These are phyloP conservation scores for Pollachius pollachius DNA, from an alignment of 2,113 vertebrate species.

Conservation along the genomic window DNA sequence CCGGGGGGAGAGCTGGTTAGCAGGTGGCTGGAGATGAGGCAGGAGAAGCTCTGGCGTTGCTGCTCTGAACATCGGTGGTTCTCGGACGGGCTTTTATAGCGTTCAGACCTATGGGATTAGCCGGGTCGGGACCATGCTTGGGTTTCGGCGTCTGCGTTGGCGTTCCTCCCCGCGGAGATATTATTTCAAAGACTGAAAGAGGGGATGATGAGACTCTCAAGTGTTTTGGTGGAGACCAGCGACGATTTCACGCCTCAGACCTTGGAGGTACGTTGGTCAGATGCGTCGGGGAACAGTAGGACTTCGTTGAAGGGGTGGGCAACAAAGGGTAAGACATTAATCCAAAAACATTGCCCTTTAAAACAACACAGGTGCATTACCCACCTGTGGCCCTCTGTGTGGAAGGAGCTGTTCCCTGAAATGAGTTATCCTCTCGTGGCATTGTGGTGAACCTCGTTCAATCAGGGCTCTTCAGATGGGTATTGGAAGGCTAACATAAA, in stretches of 20 bases:
- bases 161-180: slow-evolving; percentile 36
- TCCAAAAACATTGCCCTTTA: slow-evolving; percentile 54
- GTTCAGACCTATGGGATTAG: background rate
- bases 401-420: background rate
- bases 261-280: slow-evolving; percentile 10
- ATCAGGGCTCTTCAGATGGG: slow-evolving; percentile 38
- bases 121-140: slow-evolving; percentile 32
- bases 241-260: slow-evolving; percentile 40
- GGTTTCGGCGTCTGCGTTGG: slow-evolving; percentile 5
- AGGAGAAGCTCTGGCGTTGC: slow-evolving; percentile 16
- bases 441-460: slow-evolving; percentile 26
- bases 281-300: slow-evolving; percentile 40
- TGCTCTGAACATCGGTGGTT: slow-evolving; percentile 26
- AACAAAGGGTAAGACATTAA: slow-evolving; percentile 33
- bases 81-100: slow-evolving; percentile 60
- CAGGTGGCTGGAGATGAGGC: background rate
- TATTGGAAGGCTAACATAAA: slow-evolving; percentile 28
- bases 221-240: slow-evolving; percentile 37
- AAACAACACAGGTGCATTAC: slow-evolving; percentile 64
- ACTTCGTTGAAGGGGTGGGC: slow-evolving; percentile 33
- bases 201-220: slow-evolving; percentile 37
- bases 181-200: slow-evolving; percentile 30
- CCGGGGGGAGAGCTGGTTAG: background rate
- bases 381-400: slow-evolving; percentile 28
- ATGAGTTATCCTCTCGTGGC: slow-evolving; percentile 5